Conservation (phyloP, 2,888 invertebrate species). For the Frankliniella fusca region DNA sequence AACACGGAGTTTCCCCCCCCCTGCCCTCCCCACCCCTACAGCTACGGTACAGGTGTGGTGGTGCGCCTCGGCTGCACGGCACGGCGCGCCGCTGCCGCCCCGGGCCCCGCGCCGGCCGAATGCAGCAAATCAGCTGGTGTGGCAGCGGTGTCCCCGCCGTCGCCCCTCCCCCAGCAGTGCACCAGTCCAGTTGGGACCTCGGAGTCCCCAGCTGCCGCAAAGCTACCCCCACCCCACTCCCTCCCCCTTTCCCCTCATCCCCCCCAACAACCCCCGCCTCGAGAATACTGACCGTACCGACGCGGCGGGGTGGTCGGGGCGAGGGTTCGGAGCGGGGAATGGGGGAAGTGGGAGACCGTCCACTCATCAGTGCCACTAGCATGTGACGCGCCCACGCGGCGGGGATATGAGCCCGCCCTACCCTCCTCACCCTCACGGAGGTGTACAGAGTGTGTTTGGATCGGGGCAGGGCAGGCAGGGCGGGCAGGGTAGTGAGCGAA, state of each 20-base stretch:
- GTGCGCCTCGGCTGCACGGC: background rate
- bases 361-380: constrained; percentile 18
- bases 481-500: no score
- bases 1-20: background rate
- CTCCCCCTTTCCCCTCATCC: no score
- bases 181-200: background rate
- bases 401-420: background rate
- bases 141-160: background rate
- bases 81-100: background rate
- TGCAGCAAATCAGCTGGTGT: constrained; percentile 18
- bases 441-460: background rate
- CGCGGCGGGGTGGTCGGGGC: background rate
- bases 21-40: background rate
- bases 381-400: background rate
- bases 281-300: constrained; percentile 5
- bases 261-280: background rate
- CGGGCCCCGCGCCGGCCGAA: background rate
- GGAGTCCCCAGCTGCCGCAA: constrained; percentile 13
- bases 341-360: background rate
- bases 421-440: background rate
- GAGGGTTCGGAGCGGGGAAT: no score
- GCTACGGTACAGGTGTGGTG: background rate
- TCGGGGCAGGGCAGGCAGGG: background rate
- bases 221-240: constrained; percentile 14
- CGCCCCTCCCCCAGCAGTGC: background rate